phyloP scores from a whole-genome alignment of 2,113 vertebrate genomes.

The Hyperopisus bebe region DNA sequence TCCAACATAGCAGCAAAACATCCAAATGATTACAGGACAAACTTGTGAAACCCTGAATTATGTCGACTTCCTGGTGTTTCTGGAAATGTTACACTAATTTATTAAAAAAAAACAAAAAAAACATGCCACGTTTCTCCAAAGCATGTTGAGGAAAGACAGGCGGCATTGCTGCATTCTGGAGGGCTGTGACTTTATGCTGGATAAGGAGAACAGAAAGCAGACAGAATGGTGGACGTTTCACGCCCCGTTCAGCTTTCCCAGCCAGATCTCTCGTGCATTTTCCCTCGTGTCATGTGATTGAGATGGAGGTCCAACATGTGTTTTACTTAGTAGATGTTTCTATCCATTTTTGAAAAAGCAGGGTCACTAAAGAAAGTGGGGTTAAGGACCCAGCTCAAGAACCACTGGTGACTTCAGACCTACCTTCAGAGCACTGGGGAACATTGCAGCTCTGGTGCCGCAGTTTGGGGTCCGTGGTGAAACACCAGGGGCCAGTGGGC shows the following conservation, averaged over 20 bases:
- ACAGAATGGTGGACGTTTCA: neutral
- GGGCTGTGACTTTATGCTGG: neutral
- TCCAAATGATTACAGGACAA: neutral
- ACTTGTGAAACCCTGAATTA: conserved; percentile 10
- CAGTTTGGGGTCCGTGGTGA: conserved; percentile 79
- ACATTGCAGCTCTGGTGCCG: conserved; percentile 84
- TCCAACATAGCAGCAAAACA: neutral
- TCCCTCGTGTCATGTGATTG: neutral
- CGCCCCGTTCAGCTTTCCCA: neutral
- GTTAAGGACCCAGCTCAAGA: neutral
- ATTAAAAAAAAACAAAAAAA: neutral
- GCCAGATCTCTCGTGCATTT: neutral
- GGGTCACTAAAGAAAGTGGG: neutral
- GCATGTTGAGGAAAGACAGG: neutral
- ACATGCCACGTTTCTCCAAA: neutral
- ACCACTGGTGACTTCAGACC: conserved; percentile 26
- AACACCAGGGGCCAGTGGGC: conserved; percentile 90
- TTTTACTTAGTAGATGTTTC: neutral
- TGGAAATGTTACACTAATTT: conserved; percentile 12
- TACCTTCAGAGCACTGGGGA: conserved; percentile 89
- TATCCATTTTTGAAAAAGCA: neutral
- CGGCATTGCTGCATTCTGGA: neutral
- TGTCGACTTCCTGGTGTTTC: neutral
- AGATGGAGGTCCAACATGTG: neutral
- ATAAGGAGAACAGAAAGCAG: neutral